Conservation (phyloP, 2,797 vertebrate genomes). For the Apodemus agrarius region DNA sequence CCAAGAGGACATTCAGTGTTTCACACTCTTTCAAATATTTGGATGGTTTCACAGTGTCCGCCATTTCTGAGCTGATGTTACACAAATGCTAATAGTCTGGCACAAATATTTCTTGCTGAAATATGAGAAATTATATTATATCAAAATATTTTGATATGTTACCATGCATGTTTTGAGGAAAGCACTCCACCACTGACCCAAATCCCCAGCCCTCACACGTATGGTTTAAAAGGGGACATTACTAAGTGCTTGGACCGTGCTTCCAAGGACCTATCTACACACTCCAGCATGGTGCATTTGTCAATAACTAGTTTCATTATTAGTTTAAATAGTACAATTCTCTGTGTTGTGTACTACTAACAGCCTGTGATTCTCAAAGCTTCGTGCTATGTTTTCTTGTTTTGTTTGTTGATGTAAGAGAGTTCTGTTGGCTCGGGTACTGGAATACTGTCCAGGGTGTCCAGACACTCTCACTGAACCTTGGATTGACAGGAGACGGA, state of each 20-base stretch:
- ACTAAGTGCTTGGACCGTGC: slow-evolving; percentile 1
- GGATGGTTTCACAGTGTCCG: background rate
- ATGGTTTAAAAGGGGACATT: background rate
- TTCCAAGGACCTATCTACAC: background rate
- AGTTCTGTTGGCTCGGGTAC: background rate
- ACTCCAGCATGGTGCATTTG: background rate
- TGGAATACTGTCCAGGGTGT: slow-evolving; percentile 71
- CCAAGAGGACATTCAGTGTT: slow-evolving; percentile 20
- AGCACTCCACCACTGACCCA: background rate
- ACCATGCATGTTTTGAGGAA: background rate
- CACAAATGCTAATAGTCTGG: background rate
- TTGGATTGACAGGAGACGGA: slow-evolving; percentile 65
- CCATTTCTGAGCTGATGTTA: slow-evolving; percentile 13
- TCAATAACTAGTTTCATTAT: slow-evolving; percentile 41
- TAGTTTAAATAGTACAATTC: background rate
- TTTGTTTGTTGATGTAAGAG: background rate
- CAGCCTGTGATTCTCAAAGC: background rate
- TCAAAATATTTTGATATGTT: background rate
- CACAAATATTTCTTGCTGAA: slow-evolving; percentile 11
- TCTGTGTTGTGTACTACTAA: background rate
- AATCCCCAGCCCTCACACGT: background rate
- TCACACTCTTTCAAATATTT: slow-evolving; percentile 23
- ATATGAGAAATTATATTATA: slow-evolving; percentile 47
- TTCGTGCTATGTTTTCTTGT: background rate
- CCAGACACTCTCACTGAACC: slow-evolving; percentile 78